A percentile compares a stretch with the other conserved stretches of the same genome.
Conservation (phyloP, 92 coral and sea anemone species). For the Micromussa lordhowensis region DNA sequence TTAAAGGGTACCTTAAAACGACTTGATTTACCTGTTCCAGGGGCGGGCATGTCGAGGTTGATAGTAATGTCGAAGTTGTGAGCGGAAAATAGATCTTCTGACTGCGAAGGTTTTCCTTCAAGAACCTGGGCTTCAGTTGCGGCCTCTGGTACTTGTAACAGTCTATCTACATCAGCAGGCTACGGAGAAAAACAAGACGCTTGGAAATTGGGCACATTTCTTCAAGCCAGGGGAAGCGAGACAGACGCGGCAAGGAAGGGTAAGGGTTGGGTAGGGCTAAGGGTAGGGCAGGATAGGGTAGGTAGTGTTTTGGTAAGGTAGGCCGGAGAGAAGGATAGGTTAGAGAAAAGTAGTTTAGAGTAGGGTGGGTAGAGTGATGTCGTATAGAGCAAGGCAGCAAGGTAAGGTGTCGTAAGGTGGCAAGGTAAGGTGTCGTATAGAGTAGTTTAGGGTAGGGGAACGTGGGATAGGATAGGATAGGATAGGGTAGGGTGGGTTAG, state of each 20-base stretch:
- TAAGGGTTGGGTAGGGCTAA: too few relatives aligned
- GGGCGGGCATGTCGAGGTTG: conserved; percentile 94
- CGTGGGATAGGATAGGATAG: too few relatives aligned
- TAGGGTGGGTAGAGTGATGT: background rate
- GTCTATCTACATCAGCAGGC: conserved; percentile 2
- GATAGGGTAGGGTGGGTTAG: too few relatives aligned
- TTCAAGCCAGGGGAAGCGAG: background rate
- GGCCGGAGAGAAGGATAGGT: background rate
- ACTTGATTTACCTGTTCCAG: conserved; percentile 65
- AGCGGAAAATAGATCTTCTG: conserved; percentile 96
- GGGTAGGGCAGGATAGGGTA: background rate
- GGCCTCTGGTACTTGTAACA: conserved; percentile 2
- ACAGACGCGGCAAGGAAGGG: too few relatives aligned
- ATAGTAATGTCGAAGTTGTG: conserved; percentile 98
- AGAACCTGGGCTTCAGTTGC: conserved; percentile 29
- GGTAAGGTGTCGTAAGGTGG: background rate
- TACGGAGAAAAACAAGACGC: background rate
- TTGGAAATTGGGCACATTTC: background rate
- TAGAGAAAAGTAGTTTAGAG: too few relatives aligned
- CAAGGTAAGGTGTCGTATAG: too few relatives aligned
- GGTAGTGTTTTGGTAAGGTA: background rate
- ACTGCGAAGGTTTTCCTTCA: conserved; percentile 74
- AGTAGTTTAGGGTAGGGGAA: too few relatives aligned
- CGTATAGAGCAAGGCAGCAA: background rate
- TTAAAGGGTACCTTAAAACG: background rate